Evolutionary conservation across 1,140 invertebrate genomes (phyloP), one percentile per base, ranked within the genome.

Genomic region (Drosophila ohnishii): DNA sequence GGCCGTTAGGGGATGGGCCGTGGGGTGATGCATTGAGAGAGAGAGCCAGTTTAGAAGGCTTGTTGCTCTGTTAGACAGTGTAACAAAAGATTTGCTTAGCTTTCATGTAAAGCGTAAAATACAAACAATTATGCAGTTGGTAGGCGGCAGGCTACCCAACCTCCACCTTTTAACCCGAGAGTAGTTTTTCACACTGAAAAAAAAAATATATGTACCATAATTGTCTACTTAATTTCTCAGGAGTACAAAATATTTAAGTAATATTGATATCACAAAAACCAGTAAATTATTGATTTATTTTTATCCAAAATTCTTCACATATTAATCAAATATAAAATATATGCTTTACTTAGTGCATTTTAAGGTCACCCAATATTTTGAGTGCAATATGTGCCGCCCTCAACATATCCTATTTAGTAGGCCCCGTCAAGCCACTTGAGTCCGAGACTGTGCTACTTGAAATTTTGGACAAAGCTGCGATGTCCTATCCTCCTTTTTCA

Each of bases 61-160:
- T 71, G 58, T 78, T 84, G 78, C 77, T 65, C 70, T 63, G 80
- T 63, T 82, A 80, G 79, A 83, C 84, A 83, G 84, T 82, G 76
- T 80, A 88, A 88, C 84, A 88, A 88, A 88, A 89, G 84, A 75
- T 88, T 88, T 88, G 84, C 84, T 84, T 88, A 88, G 84, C 84
- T 88, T 88, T 88, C 84, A 88, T 88, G 84, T 88, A 72, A 88
- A 88, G 84, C 84, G 84, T 88, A 88, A 88, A 88, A 88, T 88
- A 84, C 85, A 88, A 88, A 88, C 84, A 88, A 88, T 88, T 88
- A 88, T 84, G 80, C 84, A 79, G 83, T 66, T 82, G 59, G 70
- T 62, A 60, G 61, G 47, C 56, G 45, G 35, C 19, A n/a, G 25
- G 45, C 28, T 28, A 50, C 14, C 47, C 25, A 2, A 50, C 9